phyloP scores from a whole-genome alignment of 2,888 invertebrate species.

The Cordilura impudica region DNA sequence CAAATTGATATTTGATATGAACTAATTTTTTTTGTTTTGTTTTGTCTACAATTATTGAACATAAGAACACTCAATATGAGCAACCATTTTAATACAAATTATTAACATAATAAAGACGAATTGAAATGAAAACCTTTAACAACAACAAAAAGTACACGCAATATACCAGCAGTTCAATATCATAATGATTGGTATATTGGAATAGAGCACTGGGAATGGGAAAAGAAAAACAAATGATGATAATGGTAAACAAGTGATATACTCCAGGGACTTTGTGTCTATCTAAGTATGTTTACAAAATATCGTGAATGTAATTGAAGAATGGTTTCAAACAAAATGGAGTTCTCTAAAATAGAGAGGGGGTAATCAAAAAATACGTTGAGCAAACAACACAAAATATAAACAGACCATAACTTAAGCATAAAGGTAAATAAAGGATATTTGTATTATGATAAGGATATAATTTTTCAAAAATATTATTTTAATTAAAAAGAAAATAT shows the following conservation, averaged over 20 bases:
- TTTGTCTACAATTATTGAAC: conserved; percentile 9
- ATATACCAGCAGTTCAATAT: conserved; percentile 39
- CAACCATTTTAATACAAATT: conserved; percentile 52
- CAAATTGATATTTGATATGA: conserved; percentile 76
- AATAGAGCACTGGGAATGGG: conserved; percentile 38
- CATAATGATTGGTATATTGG: conserved; percentile 44
- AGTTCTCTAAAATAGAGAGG: background rate
- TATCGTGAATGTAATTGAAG: conserved; percentile 37
- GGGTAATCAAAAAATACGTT: conserved; percentile 23
- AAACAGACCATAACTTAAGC: conserved; percentile 5
- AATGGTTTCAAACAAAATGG: background rate
- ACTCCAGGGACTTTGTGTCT: conserved; percentile 57
- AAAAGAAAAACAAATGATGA: conserved; percentile 58
- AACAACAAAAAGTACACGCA: conserved; percentile 30
- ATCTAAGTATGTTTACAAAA: conserved; percentile 26
- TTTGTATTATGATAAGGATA: background rate
- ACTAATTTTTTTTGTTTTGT: conserved; percentile 73
- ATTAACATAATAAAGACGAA: conserved; percentile 63
- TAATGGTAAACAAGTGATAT: conserved; percentile 59
- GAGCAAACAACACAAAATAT: conserved; percentile 35
- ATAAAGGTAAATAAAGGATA: conserved; percentile 34
- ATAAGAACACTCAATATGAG: conserved; percentile 33
- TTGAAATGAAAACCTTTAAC: conserved; percentile 67
- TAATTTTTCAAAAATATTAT: conserved; percentile 13
- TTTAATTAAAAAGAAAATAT: conserved; percentile 7